Evolutionary conservation across 2,113 vertebrate species (phyloP).

Genomic region (Kryptolebias marmoratus): DNA sequence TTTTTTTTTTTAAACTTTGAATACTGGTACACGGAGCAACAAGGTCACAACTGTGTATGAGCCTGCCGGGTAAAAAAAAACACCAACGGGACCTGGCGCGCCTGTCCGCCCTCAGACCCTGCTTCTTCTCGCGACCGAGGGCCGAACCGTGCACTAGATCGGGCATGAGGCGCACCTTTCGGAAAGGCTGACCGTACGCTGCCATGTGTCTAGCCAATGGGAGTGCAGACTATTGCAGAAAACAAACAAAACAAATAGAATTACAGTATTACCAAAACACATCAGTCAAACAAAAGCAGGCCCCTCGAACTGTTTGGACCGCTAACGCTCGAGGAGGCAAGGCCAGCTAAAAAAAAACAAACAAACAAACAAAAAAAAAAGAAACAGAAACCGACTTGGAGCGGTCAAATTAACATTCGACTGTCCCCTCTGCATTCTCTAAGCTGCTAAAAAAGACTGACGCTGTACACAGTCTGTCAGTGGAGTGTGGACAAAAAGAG

Average conservation of each 20-base stretch:
- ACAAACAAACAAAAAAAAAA: no score
- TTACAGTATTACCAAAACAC: conserved; percentile 59
- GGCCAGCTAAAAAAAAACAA: conserved; percentile 17
- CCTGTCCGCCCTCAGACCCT: conserved; percentile 55
- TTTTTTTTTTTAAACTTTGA: conserved; percentile 81
- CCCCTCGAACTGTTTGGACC: conserved; percentile 60
- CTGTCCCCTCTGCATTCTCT: conserved; percentile 49
- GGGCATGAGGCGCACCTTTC: conserved; percentile 63
- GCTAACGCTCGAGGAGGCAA: conserved; percentile 58
- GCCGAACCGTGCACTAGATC: conserved; percentile 67
- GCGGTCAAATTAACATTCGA: conserved; percentile 50
- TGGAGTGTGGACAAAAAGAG: conserved; percentile 72
- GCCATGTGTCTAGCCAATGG: conserved; percentile 65
- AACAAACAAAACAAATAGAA: conserved; percentile 40
- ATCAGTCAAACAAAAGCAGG: conserved; percentile 57
- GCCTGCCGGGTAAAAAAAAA: conserved; percentile 32
- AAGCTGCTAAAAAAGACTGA: conserved; percentile 62
- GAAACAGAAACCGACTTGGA: conserved; percentile 40
- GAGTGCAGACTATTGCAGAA: conserved; percentile 66
- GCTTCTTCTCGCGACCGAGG: conserved; percentile 52
- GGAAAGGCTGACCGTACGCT: conserved; percentile 53
- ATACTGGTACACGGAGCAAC: conserved; percentile 79
- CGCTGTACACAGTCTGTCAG: conserved; percentile 58
- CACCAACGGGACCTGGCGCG: conserved; percentile 55
- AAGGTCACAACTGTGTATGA: conserved; percentile 41